Evolutionary conservation across 2,888 invertebrate genomes (phyloP), one percentile per base, ranked within the genome.

Genomic region (Eudemis profundana): DNA sequence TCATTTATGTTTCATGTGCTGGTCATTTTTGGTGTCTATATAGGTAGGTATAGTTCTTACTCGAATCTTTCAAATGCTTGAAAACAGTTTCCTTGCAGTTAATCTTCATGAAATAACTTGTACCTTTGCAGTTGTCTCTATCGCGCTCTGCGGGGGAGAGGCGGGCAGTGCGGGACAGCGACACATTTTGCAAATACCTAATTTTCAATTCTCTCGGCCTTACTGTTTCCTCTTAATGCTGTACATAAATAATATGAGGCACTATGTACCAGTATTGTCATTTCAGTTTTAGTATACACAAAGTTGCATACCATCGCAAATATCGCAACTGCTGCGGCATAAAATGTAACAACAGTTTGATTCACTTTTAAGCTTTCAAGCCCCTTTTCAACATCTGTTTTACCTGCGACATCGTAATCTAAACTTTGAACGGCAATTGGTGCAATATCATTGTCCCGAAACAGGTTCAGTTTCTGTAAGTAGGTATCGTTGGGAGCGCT

Each of bases 401-500:
- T 53, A 66, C 62, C 57, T 59, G 54, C 46, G 56, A 69, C 64
- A 61, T 68, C 57, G 66, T 70, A 66, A 64, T 68, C 69, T 65
- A 65, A 70, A 67, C 53, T 66, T 54, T 68, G 67, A 57, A 69
- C 49, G 51, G 56, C 51, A 66, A 61, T 61, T 70, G 69, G 65
- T 69, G 66, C 61, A 53, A 72, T 74, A 72, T 73, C 72, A 72
- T 73, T 75, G 75, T 74, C 71, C 68, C 71, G 69, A 74, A 69
- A 73, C 72, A 72, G 72, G 74, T 74, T 72, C 66, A 67, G 68
- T 69, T 73, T 72, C 73, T 72, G 74, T 74, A 69, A 71, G 74
- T 73, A 77, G 75, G 76, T 74, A 76, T 78, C 73, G 76, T 75
- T 74, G 81, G 78, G 79, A 80, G 79, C 80, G 78, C 85, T 78